Evolutionary conservation across 2,113 vertebrate genomes (phyloP).

Genomic region (Murina feae): DNA sequence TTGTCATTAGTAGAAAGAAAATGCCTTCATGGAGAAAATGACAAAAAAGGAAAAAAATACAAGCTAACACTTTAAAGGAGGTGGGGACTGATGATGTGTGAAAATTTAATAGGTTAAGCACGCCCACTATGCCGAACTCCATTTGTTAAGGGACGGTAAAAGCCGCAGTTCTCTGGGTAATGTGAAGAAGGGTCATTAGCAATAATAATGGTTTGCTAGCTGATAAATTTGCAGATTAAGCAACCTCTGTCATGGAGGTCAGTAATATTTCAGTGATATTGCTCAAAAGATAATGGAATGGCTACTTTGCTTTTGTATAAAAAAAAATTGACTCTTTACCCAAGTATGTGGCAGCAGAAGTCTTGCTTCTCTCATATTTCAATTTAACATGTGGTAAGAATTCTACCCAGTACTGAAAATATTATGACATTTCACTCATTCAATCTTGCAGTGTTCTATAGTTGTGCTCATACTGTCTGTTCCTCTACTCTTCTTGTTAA

Average conservation of each 20-base stretch:
- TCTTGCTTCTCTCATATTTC: constrained; percentile 31
- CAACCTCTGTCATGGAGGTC: constrained; percentile 45
- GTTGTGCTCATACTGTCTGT: background rate
- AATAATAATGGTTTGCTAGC: constrained; percentile 67
- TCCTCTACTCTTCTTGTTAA: background rate
- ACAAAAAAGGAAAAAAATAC: constrained; percentile 41
- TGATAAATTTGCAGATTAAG: constrained; percentile 66
- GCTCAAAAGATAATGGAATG: constrained; percentile 39
- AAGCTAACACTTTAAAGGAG: constrained; percentile 48
- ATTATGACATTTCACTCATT: constrained; percentile 33
- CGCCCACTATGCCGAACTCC: background rate
- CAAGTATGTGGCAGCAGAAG: constrained; percentile 1
- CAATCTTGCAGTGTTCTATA: background rate
- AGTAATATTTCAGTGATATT: constrained; percentile 65
- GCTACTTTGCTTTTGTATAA: constrained; percentile 40
- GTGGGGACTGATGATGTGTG: constrained; percentile 57
- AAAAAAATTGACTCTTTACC: constrained; percentile 34
- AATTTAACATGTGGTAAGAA: background rate
- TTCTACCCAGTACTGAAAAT: background rate
- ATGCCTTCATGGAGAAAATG: constrained; percentile 15
- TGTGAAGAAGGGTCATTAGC: constrained; percentile 63
- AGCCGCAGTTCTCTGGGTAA: constrained; percentile 41
- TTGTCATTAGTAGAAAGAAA: constrained; percentile 24
- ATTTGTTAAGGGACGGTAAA: constrained; percentile 46
- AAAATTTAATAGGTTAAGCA: constrained; percentile 56